A percentile compares a stretch with the other conserved stretches of the same genome.
Evolutionary conservation across 2,797 vertebrate genomes (phyloP).

Genomic region (Melanotaenia nigrans): DNA sequence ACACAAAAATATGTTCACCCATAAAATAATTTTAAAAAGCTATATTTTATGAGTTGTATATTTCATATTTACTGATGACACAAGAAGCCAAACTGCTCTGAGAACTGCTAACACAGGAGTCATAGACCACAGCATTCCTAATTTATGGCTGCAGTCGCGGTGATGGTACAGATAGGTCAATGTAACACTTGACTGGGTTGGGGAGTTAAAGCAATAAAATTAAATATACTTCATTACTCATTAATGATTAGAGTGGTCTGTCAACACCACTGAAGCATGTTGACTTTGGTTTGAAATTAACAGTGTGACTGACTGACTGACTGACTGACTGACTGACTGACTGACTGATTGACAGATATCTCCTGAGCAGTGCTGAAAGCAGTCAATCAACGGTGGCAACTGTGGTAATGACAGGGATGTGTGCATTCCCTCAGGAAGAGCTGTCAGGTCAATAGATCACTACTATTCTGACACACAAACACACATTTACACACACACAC

Average conservation of each 20-base stretch:
- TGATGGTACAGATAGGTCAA: conserved; percentile 47
- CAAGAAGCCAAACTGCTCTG: not conserved
- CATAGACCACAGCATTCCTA: too few species aligned
- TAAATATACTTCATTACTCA: conserved; percentile 51
- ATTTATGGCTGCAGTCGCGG: not conserved
- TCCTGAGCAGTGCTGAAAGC: conserved; percentile 73
- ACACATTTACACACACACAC: conserved; percentile 34
- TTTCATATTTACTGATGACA: too few species aligned
- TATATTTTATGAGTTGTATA: too few species aligned
- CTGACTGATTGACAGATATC: conserved; percentile 63
- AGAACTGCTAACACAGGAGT: not conserved
- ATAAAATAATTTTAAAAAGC: too few species aligned
- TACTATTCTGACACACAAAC: conserved; percentile 65
- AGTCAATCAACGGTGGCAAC: conserved; percentile 78
- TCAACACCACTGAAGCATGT: conserved; percentile 50
- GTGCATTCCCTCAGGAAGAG: conserved; percentile 77
- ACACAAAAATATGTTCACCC: not conserved
- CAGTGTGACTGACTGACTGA: conserved; percentile 64
- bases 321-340: conserved; percentile 64
- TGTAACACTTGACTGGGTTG: conserved; percentile 13
- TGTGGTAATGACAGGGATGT: conserved; percentile 78
- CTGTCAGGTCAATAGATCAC: conserved; percentile 84
- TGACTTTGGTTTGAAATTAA: conserved; percentile 64
- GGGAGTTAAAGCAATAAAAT: conserved; percentile 37
- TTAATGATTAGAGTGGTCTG: conserved; percentile 39